Conservation (phyloP, 2,797 vertebrate species). For the Notoglanidium macrostoma region DNA sequence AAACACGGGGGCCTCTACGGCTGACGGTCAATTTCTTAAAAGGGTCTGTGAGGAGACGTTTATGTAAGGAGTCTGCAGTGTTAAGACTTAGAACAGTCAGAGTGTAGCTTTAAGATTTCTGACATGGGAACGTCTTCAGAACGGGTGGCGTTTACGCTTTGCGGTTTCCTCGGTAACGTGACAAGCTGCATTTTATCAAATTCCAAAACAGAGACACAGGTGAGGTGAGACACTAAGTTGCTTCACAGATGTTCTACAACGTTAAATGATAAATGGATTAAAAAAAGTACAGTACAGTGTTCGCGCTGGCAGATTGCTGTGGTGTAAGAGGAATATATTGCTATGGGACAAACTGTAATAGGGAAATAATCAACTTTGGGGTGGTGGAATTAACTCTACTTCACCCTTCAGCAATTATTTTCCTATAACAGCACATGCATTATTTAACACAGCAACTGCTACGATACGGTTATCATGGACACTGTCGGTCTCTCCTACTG, state of each 20-base stretch:
- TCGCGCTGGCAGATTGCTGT: background rate
- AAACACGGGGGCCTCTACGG: background rate
- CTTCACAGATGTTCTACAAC: background rate
- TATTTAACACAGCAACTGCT: background rate
- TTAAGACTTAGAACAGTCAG: no score
- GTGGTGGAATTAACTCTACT: background rate
- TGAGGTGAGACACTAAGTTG: background rate
- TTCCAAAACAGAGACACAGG: background rate
- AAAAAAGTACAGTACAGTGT: background rate
- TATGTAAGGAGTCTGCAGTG: no score
- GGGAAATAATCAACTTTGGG: background rate
- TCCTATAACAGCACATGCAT: background rate
- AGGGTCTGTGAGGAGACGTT: no score
- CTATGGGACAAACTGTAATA: background rate
- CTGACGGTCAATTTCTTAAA: no score
- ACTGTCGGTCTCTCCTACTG: background rate
- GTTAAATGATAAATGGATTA: background rate
- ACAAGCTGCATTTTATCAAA: background rate
- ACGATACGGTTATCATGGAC: background rate
- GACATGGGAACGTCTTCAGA: no score
- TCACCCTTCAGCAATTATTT: background rate
- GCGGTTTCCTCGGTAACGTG: background rate
- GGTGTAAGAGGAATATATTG: background rate
- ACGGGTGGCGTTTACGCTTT: no score
- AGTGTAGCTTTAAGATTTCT: no score